Conservation (phyloP, 2,888 invertebrate genomes). For the Stenodera caucasica region DNA sequence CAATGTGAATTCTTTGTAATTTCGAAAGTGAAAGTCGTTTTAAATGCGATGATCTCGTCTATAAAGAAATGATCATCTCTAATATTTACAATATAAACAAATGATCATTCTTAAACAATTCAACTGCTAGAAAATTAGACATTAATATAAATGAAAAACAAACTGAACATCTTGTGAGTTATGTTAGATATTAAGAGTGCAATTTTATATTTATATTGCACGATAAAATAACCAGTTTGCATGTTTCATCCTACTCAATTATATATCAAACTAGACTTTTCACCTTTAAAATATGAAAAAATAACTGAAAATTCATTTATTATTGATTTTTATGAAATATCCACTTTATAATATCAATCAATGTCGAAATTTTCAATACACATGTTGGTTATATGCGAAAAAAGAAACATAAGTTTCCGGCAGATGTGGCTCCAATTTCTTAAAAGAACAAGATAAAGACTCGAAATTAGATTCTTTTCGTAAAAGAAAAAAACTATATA, state of each 20-base stretch:
- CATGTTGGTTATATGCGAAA: background rate
- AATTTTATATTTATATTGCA: no score
- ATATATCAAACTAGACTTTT: no score
- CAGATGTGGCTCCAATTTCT: conserved; percentile 17
- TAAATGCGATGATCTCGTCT: background rate
- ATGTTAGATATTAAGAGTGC: no score
- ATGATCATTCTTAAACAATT: background rate
- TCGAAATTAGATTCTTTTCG: background rate
- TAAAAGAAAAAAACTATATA: no score
- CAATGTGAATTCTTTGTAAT: background rate
- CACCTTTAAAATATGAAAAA: no score
- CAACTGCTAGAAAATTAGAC: background rate
- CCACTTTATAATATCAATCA: background rate
- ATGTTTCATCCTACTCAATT: no score
- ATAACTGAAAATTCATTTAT: no score
- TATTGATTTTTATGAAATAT: no score
- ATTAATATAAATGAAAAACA: no score
- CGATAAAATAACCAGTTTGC: no score
- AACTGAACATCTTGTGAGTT: no score
- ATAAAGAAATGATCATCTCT: background rate
- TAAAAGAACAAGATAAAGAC: background rate
- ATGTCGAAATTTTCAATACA: background rate
- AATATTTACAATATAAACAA: background rate
- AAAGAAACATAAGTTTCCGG: conserved; percentile 22
- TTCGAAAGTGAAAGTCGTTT: conserved; percentile 7